Percentiles rank a stretch among this genome's conserved stretches.
These are phyloP conservation scores for Limonius californicus DNA, from an alignment of 1,140 invertebrate species.

Conservation along the genomic window DNA sequence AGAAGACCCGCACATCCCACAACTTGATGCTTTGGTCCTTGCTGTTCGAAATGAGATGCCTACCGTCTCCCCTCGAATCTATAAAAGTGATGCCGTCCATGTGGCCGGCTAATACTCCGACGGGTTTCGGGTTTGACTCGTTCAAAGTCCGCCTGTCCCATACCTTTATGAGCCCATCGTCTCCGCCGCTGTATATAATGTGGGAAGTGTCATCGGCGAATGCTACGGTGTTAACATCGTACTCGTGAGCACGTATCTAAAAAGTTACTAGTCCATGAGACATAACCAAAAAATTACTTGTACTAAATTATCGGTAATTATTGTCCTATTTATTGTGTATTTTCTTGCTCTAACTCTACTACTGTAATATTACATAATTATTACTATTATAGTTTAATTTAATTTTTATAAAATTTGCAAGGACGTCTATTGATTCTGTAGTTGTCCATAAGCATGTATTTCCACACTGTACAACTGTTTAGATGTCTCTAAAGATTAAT, in stretches of 20 bases:
- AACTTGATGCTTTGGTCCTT: slow-evolving; percentile 90
- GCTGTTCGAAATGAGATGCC: slow-evolving; percentile 79
- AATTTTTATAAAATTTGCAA: no score
- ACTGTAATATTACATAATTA: no score
- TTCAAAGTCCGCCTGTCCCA: slow-evolving; percentile 76
- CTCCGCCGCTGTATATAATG: slow-evolving; percentile 78
- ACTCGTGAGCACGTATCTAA: slow-evolving; percentile 67
- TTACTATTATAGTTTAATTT: no score
- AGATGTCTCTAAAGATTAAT: no score
- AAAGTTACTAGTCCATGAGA: no score
- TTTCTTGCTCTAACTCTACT: no score
- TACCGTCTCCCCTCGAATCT: slow-evolving; percentile 73
- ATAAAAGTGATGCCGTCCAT: slow-evolving; percentile 82
- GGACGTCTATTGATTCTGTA: no score
- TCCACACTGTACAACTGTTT: no score
- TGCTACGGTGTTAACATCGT: slow-evolving; percentile 79
- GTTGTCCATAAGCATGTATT: no score
- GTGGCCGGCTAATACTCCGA: slow-evolving; percentile 78
- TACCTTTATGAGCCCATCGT: slow-evolving; percentile 78
- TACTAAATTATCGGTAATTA: no score
- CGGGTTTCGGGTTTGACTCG: slow-evolving; percentile 61
- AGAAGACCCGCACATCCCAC: slow-evolving; percentile 79
- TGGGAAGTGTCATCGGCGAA: slow-evolving; percentile 78
- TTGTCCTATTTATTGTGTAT: no score
- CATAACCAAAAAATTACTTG: no score